These are phyloP conservation scores for Drosophila ezoana DNA, from an alignment of 2,888 invertebrate genomes.

Conservation along the genomic window DNA sequence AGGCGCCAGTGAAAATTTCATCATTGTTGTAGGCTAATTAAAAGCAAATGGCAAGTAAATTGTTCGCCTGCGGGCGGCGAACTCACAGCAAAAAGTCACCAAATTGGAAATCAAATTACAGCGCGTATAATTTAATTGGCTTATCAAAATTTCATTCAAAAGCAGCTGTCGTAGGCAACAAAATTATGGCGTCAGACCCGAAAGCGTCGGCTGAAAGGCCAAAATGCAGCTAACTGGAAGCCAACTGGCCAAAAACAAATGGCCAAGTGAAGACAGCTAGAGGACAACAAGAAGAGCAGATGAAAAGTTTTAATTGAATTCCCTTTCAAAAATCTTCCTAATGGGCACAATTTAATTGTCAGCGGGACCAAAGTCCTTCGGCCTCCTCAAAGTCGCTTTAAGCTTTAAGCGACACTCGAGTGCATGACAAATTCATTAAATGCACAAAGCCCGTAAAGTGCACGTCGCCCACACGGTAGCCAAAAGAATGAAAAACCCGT, in stretches of 20 bases:
- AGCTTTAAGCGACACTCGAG: conserved; percentile 51
- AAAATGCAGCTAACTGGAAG: conserved; percentile 29
- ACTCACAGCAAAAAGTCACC: conserved; percentile 27
- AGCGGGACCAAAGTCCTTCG: conserved; percentile 29
- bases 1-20: conserved; percentile 54
- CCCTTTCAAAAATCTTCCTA: conserved; percentile 65
- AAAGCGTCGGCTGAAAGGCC: conserved; percentile 6
- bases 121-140: conserved; percentile 73
- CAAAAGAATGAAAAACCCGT: background rate
- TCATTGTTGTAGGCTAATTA: conserved; percentile 72
- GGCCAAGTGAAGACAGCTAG: conserved; percentile 9
- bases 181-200: conserved; percentile 33
- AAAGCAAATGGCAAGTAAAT: conserved; percentile 64
- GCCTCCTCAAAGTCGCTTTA: conserved; percentile 42
- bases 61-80: conserved; percentile 16
- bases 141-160: conserved; percentile 72
- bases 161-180: conserved; percentile 55
- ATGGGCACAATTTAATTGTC: conserved; percentile 71
- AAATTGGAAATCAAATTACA: conserved; percentile 70
- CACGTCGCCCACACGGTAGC: conserved; percentile 30
- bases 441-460: conserved; percentile 58
- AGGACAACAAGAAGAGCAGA: conserved; percentile 13
- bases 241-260: conserved; percentile 1
- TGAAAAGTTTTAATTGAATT: conserved; percentile 77
- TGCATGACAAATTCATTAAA: conserved; percentile 72